Conservation (phyloP, 2,888 invertebrate genomes). For the Zaprionus obscuricornis region DNA sequence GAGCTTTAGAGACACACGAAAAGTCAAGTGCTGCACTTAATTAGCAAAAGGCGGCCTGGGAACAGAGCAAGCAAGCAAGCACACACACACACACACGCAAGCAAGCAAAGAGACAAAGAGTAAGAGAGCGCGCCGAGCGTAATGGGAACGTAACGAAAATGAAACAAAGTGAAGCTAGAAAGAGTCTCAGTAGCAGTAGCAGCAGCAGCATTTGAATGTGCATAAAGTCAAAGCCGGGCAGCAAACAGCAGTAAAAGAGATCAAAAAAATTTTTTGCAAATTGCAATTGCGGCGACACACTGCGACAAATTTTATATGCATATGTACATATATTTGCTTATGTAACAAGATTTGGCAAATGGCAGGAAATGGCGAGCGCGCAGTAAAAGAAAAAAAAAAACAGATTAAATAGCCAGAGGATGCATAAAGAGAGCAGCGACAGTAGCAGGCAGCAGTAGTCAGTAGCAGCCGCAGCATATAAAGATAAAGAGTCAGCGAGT, state of each 20-base stretch:
- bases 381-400: no score
- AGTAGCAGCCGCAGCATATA: no score
- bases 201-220: not conserved
- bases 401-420: constrained; percentile 30
- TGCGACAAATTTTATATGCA: constrained; percentile 37
- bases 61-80: no score
- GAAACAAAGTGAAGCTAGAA: not conserved
- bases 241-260: constrained; percentile 7
- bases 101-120: no score
- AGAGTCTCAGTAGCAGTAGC: not conserved
- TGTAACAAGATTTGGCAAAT: constrained; percentile 51
- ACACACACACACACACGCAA: no score
- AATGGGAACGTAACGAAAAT: constrained; percentile 15
- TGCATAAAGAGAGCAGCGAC: constrained; percentile 9
- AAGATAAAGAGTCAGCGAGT: constrained; percentile 2
- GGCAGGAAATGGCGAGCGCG: constrained; percentile 48
- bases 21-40: constrained; percentile 65
- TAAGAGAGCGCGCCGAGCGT: constrained; percentile 1
- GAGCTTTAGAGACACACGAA: constrained; percentile 59
- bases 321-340: constrained; percentile 33
- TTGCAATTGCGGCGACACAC: constrained; percentile 19
- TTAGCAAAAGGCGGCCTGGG: constrained; percentile 59
- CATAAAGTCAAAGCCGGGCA: not conserved
- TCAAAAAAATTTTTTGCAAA: constrained; percentile 6
- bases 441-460: no score